Evolutionary conservation across 2,888 invertebrate species (phyloP).

Genomic region (Leptogaster cylindrica): DNA sequence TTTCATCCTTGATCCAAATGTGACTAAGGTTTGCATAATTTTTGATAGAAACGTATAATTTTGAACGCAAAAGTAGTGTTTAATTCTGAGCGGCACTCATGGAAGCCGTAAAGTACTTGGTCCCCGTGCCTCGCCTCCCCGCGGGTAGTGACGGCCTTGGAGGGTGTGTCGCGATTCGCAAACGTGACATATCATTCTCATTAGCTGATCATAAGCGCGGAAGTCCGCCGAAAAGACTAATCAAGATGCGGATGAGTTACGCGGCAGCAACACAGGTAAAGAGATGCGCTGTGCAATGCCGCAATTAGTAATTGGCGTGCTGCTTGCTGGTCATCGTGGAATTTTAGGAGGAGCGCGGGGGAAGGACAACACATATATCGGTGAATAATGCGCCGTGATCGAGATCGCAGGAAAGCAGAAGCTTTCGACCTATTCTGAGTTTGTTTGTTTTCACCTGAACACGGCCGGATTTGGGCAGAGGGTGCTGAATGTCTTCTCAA

Average conservation of each 20-base stretch:
- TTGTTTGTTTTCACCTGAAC: conserved; percentile 6
- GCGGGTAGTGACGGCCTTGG: too few relatives aligned
- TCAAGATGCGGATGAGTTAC: background rate
- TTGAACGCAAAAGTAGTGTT: too few relatives aligned
- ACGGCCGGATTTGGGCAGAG: conserved; percentile 5
- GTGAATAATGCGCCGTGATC: conserved; percentile 22
- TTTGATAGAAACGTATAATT: too few relatives aligned
- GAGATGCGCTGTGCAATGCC: too few relatives aligned
- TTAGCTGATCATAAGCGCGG: conserved; percentile 13
- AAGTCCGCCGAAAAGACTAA: background rate
- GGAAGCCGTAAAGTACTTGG: too few relatives aligned
- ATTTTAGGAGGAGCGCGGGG: background rate
- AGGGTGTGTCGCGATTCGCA: conserved; percentile 3
- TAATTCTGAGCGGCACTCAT: too few relatives aligned
- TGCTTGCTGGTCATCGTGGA: conserved; percentile 4
- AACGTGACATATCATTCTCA: conserved; percentile 15
- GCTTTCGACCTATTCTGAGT: conserved; percentile 1
- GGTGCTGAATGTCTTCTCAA: conserved; percentile 15
- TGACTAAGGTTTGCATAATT: too few relatives aligned
- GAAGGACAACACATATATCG: conserved; percentile 7
- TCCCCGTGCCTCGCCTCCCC: too few relatives aligned
- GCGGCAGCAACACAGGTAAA: conserved; percentile 9
- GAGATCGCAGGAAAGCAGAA: conserved; percentile 4
- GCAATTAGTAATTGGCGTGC: conserved; percentile 5
- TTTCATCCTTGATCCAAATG: too few relatives aligned